Percentiles rank a stretch among this genome's conserved stretches.
phyloP scores from a whole-genome alignment of 2,113 vertebrate genomes.

The Willisornis vidua region DNA sequence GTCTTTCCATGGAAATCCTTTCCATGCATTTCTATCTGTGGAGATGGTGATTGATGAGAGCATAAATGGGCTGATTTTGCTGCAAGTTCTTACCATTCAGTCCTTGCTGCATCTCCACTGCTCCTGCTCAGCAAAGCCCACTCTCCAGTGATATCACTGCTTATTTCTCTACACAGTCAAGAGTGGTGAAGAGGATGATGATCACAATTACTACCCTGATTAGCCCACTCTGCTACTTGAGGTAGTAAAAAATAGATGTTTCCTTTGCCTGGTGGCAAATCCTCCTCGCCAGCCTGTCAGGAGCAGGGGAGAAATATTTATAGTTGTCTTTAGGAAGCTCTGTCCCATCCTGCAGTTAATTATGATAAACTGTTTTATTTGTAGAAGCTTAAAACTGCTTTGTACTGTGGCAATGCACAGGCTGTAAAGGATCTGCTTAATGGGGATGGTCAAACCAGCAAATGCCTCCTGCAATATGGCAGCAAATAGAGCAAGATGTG shows the following conservation, averaged over 20 bases:
- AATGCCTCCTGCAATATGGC: background rate
- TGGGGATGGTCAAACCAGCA: background rate
- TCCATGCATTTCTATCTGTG: background rate
- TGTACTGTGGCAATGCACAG: background rate
- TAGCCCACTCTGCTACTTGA: background rate
- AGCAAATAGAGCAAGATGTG: background rate
- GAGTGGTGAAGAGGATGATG: background rate
- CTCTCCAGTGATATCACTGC: background rate
- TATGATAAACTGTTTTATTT: conserved; percentile 61
- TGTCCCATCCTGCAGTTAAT: conserved; percentile 18
- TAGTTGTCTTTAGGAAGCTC: conserved; percentile 40
- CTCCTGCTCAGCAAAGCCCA: background rate
- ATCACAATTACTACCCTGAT: background rate
- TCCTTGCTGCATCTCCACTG: background rate
- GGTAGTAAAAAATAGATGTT: conserved; percentile 6
- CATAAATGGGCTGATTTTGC: background rate
- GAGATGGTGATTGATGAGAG: background rate
- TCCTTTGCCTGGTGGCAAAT: conserved; percentile 3
- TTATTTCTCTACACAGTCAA: background rate
- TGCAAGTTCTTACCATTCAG: background rate
- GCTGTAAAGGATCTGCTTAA: background rate
- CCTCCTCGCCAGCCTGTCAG: background rate
- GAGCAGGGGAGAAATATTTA: conserved; percentile 38
- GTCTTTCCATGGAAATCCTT: background rate
- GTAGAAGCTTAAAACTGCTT: conserved; percentile 12